Evolutionary conservation across 2,888 invertebrate species (phyloP), one percentile per base, ranked within the genome.

Genomic region (Acanthosoma haemorrhoidale): DNA sequence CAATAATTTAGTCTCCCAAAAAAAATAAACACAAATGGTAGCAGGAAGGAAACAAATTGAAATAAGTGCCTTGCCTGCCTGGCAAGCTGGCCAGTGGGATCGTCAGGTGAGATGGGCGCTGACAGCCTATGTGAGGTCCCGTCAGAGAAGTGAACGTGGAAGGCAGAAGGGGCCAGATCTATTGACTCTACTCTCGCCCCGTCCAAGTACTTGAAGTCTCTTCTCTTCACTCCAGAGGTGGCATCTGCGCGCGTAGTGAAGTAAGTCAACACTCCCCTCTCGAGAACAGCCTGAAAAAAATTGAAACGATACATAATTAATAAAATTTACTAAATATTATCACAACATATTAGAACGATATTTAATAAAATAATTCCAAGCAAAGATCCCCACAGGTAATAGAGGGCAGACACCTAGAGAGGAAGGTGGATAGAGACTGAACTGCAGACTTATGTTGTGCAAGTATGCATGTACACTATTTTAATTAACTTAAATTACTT

Each of bases 171-270:
- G 73, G 84, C 83, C 4, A 79, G 74, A 64, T 77, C 79, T 5
- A 83, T 78, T 2, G 83, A 80, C 29, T 79, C 74, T 1, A 86
- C 79, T 31, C 80, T 77, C 4, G 87, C 86, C 9, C 84, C 84
- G 80, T 88, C 88, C 43, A 88, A 79, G 80, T 88, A 88, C 79
- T 87, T 86, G 77, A 85, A 85, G 25, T 83, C 83, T 75, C 85
- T 83, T 63, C 84, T 78, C 74, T 83, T 82, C 1, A 82, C 81
- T 3, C 85, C 85, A 2, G 84, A 82, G 1, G 84, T 84, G 3
- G 87, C 87, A 76, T 88, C 88, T 1, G 85, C 87, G 18, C 87
- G 82, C 0, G 81, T 83, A 38, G 81, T 81, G 79, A 84, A 85
- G 80, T 86, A 86, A 0, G 86, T 83, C 0, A 88, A 78, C 2